A percentile compares a stretch with the other conserved stretches of the same genome.
Conservation (phyloP, 2,888 invertebrate genomes). For the Xanthorhoe designata region DNA sequence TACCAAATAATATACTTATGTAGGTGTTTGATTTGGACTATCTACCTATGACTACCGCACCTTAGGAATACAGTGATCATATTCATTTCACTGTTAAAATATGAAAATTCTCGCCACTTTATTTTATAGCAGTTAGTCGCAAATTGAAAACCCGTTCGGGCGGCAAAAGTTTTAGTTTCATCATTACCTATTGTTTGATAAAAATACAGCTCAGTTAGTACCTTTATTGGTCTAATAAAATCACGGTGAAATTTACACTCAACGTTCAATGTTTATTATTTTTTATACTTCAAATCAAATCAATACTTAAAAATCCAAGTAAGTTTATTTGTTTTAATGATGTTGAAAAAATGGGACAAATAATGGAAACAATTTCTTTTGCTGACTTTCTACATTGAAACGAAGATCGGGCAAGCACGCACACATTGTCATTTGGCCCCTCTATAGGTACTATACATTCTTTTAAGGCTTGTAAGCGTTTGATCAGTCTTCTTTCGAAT, state of each 20-base stretch:
- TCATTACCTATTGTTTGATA: constrained; percentile 22
- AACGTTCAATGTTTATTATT: background rate
- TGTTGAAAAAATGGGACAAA: too few species aligned
- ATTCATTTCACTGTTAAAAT: background rate
- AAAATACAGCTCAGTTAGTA: constrained; percentile 33
- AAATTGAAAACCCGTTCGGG: background rate
- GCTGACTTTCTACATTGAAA: constrained; percentile 3
- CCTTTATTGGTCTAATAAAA: constrained; percentile 38
- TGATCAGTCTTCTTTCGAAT: constrained; percentile 36
- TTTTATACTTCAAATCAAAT: too few species aligned
- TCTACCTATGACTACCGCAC: too few species aligned
- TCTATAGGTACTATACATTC: constrained; percentile 13
- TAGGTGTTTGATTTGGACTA: too few species aligned
- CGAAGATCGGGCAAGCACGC: constrained; percentile 23
- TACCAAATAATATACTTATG: too few species aligned
- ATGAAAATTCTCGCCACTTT: constrained; percentile 3
- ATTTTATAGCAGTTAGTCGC: background rate
- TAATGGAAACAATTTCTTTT: too few species aligned
- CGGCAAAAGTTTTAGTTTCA: background rate
- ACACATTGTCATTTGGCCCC: constrained; percentile 36
- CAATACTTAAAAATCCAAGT: too few species aligned
- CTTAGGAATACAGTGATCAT: too few species aligned
- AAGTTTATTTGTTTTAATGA: too few species aligned
- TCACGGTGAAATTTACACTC: constrained; percentile 33
- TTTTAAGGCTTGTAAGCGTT: constrained; percentile 27